Evolutionary conservation across 1,140 invertebrate genomes (phyloP).

Genomic region (Bombyx mori): DNA sequence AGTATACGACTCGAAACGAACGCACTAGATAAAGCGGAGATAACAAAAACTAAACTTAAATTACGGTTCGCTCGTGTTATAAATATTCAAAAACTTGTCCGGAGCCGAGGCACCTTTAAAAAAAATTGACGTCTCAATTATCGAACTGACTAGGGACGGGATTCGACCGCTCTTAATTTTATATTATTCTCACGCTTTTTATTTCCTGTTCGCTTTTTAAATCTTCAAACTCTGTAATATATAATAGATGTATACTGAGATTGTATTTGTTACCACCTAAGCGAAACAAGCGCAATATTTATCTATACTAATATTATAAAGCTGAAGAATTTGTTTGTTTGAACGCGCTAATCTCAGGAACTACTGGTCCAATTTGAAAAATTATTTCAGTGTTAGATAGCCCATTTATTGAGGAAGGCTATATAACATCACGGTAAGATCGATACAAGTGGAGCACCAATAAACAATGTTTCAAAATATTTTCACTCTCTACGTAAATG

Average conservation of each 20-base stretch:
- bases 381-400: too few relatives aligned
- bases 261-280: neutral
- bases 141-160: slow-evolving; percentile 20
- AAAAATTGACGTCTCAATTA: slow-evolving; percentile 70
- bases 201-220: slow-evolving; percentile 48
- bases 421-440: too few relatives aligned
- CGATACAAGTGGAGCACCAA: too few relatives aligned
- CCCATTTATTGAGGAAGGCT: too few relatives aligned
- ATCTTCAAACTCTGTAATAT: neutral
- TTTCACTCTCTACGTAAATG: too few relatives aligned
- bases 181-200: slow-evolving; percentile 64
- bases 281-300: too few relatives aligned
- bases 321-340: too few relatives aligned
- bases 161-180: slow-evolving; percentile 34
- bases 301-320: too few relatives aligned
- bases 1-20: slow-evolving; percentile 27
- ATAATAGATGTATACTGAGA: slow-evolving; percentile 3
- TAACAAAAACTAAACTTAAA: slow-evolving; percentile 59
- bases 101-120: slow-evolving; percentile 23
- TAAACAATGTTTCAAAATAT: too few relatives aligned
- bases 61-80: slow-evolving; percentile 55
- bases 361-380: too few relatives aligned
- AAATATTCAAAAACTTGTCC: slow-evolving; percentile 56
- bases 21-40: slow-evolving; percentile 48
- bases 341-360: too few relatives aligned